Base-by-base conservation (phyloP, 1,140 invertebrate species). In the Drosophila rhopaloa region DNA sequence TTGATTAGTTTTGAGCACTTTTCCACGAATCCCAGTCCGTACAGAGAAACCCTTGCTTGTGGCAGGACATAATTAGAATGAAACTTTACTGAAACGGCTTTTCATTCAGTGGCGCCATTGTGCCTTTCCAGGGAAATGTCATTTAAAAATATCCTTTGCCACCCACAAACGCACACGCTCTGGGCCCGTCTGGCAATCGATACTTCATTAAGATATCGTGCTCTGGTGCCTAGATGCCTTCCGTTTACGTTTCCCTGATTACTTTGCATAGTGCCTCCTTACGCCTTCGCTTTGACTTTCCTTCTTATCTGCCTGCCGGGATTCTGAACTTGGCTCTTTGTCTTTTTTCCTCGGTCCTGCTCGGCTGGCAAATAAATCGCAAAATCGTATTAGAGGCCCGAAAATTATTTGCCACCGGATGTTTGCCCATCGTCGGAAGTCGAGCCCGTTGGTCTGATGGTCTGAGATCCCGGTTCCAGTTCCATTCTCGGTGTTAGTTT, bases 171-270 rank as follows among this genome's bases (percentile, higher is more conserved):
- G 40, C 61, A 58, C 41, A 14, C 16, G 7, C 19, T 29, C 1
- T 35, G 43, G 4, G 32, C 47, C 54, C 27, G 54, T 51, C 72
- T 67, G 48, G 78, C 84, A 91, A 91, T 91, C 89, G 89, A 91
- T 91, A 91, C 89, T 91, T 91, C 89, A 91, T 91, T 91, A 91
- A 91, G 89, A 91, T 91, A 91, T 91, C 83, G 84, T 84, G 89
- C 86, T 88, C 85, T 79, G 75, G 71, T 88, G 83, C 83, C 80
- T 88, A 89, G 89, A 84, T 83, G 81, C 76, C 89, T 91, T 91
- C 89, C 89, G 89, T 91, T 91, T 91, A 85, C 88, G 89, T 91
- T 91, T 91, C 84, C 89, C 86, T 91, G 89, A 91, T 91, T 91
- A 91, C 89, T 91, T 91, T 91, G 90, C 84, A 89, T 84, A 89